A percentile compares a stretch with the other conserved stretches of the same genome.
Evolutionary conservation across 2,888 invertebrate genomes (phyloP).

Genomic region (Eremobia ochroleuca): DNA sequence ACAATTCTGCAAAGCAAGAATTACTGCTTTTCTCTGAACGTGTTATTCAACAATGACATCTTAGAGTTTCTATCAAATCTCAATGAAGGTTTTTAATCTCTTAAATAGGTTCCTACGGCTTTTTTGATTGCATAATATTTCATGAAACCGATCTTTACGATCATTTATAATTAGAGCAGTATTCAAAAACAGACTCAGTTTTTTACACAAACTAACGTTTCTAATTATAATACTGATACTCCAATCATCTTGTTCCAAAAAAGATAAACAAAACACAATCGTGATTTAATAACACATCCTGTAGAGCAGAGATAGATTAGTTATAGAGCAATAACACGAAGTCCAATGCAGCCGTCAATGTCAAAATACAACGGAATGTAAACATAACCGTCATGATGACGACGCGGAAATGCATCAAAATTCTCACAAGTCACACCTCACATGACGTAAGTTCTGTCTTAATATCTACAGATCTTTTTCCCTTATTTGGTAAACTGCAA

Average conservation of each 20-base stretch:
- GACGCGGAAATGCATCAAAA: slow-evolving; percentile 36
- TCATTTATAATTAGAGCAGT: background rate
- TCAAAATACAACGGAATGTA: slow-evolving; percentile 24
- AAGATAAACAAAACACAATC: background rate
- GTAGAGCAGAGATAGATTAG: background rate
- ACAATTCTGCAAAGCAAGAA: too few relatives aligned
- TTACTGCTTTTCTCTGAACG: background rate
- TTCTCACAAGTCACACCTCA: slow-evolving; percentile 30
- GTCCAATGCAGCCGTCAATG: background rate
- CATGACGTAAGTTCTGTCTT: slow-evolving; percentile 11
- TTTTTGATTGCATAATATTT: background rate
- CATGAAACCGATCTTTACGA: background rate
- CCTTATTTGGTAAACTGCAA: slow-evolving; percentile 49
- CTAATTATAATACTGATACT: slow-evolving; percentile 12
- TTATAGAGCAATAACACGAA: background rate
- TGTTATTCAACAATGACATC: background rate
- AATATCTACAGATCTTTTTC: slow-evolving; percentile 33
- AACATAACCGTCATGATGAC: slow-evolving; percentile 46
- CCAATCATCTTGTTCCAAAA: background rate
- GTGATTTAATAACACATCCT: too few relatives aligned
- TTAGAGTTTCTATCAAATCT: background rate
- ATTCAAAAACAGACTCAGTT: too few relatives aligned
- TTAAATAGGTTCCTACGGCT: background rate
- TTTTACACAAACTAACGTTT: background rate
- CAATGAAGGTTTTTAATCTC: background rate